A percentile compares a stretch with the other conserved stretches of the same genome.
These are phyloP conservation scores for Enteromius trimaculatus DNA, from an alignment of 2,797 vertebrate genomes.

Conservation along the genomic window DNA sequence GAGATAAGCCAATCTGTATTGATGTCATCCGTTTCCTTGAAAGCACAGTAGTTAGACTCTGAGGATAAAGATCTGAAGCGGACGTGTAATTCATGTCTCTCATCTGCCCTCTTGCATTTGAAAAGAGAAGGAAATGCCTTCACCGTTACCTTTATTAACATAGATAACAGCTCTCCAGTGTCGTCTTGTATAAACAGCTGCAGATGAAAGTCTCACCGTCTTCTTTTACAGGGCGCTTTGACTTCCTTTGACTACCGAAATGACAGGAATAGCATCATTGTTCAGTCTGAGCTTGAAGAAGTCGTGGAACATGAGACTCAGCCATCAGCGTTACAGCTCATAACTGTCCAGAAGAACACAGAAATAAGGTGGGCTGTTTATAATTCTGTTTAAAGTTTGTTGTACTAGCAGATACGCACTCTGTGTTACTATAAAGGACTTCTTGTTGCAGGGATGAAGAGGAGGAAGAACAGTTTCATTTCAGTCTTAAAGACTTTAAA, in stretches of 20 bases:
- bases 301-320: conserved; percentile 75
- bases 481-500: conserved; percentile 93
- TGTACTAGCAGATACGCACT: background rate
- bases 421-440: background rate
- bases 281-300: conserved; percentile 82
- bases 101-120: conserved; percentile 8
- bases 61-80: conserved; percentile 32
- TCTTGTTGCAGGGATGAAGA: conserved; percentile 76
- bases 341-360: conserved; percentile 76
- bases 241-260: conserved; percentile 89
- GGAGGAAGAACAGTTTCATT: conserved; percentile 82
- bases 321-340: conserved; percentile 81
- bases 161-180: background rate
- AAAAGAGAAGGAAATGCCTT: conserved; percentile 41
- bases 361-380: conserved; percentile 81
- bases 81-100: conserved; percentile 25
- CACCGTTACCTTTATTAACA: conserved; percentile 6
- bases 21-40: conserved; percentile 22
- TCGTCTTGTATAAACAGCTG: conserved; percentile 17
- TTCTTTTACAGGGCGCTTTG: conserved; percentile 80
- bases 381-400: background rate
- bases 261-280: conserved; percentile 84
- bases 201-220: background rate
- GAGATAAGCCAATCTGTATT: conserved; percentile 2
- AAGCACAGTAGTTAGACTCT: background rate